phyloP scores from a whole-genome alignment of 2,888 invertebrate species.

The Himalopsyche tibetana region DNA sequence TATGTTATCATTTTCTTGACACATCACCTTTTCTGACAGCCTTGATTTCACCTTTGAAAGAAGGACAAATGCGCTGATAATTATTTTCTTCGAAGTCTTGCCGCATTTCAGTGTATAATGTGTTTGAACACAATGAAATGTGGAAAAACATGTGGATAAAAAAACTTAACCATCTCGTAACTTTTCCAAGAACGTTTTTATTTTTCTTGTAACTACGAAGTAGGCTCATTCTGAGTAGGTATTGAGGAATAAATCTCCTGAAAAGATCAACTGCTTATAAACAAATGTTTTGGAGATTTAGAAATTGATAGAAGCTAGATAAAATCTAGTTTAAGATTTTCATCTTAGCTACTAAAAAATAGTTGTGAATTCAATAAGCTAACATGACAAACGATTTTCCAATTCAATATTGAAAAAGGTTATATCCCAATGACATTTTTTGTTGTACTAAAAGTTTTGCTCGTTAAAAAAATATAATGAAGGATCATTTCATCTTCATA shows the following conservation, averaged over 20 bases:
- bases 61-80: slow-evolving; percentile 44
- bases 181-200: slow-evolving; percentile 18
- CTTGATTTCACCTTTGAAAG: slow-evolving; percentile 58
- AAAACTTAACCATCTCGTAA: neutral
- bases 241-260: neutral
- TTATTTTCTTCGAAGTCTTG: slow-evolving; percentile 19
- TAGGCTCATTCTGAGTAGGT: neutral
- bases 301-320: neutral
- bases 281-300: neutral
- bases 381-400: too few relatives aligned
- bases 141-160: neutral
- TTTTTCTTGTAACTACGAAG: neutral
- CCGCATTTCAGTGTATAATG: neutral
- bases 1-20: slow-evolving; percentile 58
- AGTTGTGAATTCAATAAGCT: too few relatives aligned
- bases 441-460: too few relatives aligned
- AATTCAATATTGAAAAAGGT: too few relatives aligned
- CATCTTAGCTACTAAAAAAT: too few relatives aligned
- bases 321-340: too few relatives aligned
- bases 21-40: slow-evolving; percentile 64
- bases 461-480: too few relatives aligned
- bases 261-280: neutral
- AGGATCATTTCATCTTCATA: too few relatives aligned
- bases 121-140: slow-evolving; percentile 22
- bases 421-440: too few relatives aligned